Conservation (phyloP, 2,113 vertebrate genomes). For the Drymodes brunneopygia region DNA sequence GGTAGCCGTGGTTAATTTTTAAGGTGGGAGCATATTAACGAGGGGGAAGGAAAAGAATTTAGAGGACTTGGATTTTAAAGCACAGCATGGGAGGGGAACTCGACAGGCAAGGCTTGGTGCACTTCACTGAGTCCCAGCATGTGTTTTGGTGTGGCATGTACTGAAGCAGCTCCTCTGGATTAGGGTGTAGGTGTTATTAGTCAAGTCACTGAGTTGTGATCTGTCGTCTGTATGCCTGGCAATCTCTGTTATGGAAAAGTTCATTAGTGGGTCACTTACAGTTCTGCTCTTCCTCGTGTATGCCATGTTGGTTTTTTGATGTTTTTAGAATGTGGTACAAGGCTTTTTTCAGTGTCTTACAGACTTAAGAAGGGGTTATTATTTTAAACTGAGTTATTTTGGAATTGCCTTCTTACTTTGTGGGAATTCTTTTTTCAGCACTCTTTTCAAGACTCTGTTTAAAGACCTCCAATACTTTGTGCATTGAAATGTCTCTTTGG, state of each 20-base stretch:
- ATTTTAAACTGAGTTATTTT: neutral
- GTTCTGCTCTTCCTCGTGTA: neutral
- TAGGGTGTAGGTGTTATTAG: neutral
- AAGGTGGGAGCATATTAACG: neutral
- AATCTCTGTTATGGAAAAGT: neutral
- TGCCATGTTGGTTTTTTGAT: neutral
- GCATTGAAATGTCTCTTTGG: neutral
- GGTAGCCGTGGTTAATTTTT: neutral
- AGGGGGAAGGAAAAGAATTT: neutral
- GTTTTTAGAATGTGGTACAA: neutral
- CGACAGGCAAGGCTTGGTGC: neutral
- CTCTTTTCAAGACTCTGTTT: neutral
- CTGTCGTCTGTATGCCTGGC: neutral
- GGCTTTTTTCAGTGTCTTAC: neutral
- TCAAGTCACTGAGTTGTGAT: neutral
- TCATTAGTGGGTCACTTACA: neutral
- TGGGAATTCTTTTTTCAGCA: neutral
- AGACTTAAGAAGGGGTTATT: fast-evolving
- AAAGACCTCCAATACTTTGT: neutral
- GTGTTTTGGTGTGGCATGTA: neutral
- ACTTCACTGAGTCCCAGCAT: neutral
- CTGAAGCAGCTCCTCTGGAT: neutral
- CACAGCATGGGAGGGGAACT: neutral
- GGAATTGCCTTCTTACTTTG: neutral
- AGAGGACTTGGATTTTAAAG: neutral